Evolutionary conservation across 1,140 invertebrate genomes (phyloP).

Genomic region (Drosophila ogumai): DNA sequence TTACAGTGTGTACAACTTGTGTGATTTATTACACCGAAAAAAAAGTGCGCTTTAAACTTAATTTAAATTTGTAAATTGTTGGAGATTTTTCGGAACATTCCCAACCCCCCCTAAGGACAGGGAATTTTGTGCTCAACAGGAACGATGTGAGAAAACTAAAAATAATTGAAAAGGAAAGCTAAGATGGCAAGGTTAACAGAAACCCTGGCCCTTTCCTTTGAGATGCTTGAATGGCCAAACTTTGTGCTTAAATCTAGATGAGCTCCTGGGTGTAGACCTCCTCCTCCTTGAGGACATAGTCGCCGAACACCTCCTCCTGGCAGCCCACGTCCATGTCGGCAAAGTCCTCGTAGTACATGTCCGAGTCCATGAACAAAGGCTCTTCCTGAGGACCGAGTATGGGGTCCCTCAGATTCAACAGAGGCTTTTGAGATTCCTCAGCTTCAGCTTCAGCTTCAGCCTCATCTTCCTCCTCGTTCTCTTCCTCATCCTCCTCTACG

Average conservation of each 20-base stretch:
- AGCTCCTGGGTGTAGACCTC: slow-evolving; percentile 69
- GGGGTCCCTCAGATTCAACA: background rate
- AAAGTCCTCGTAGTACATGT: slow-evolving; percentile 68
- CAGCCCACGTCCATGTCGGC: slow-evolving; percentile 75
- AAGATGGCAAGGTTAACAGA: background rate
- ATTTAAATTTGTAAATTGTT: slow-evolving; percentile 5
- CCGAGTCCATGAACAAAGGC: slow-evolving; percentile 42
- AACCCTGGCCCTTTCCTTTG: slow-evolving; percentile 5
- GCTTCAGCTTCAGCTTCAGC: slow-evolving; percentile 25
- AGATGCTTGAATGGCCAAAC: slow-evolving; percentile 21
- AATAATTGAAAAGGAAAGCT: background rate
- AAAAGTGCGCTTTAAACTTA: slow-evolving; percentile 10
- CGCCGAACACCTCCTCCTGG: slow-evolving; percentile 73
- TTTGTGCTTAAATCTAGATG: slow-evolving; percentile 43
- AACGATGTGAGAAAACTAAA: background rate
- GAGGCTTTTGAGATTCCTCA: slow-evolving; percentile 17
- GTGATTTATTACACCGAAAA: background rate
- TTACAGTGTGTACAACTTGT: slow-evolving; percentile 4
- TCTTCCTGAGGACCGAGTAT: slow-evolving; percentile 34
- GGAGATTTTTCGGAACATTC: slow-evolving; percentile 4
- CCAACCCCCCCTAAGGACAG: background rate
- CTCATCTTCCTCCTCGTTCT: slow-evolving; percentile 11
- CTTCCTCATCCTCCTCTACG: slow-evolving; percentile 36
- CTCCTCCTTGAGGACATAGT: slow-evolving; percentile 69
- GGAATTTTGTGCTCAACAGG: background rate